These are phyloP conservation scores for Pseudococcus longispinus DNA, from an alignment of 2,888 invertebrate genomes.

Conservation along the genomic window DNA sequence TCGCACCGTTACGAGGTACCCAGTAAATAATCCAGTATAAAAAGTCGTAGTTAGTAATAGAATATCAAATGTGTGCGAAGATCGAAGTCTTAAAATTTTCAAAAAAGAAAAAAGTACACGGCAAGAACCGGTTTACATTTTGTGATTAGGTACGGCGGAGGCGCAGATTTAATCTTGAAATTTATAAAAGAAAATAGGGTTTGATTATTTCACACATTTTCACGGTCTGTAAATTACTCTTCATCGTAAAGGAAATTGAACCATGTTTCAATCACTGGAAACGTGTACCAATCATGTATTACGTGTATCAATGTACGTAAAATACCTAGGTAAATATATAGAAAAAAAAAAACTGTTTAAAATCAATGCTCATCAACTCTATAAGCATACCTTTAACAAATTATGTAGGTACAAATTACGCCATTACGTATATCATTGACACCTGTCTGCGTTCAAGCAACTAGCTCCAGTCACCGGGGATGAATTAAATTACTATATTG, in stretches of 20 bases:
- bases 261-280: conserved; percentile 15
- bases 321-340: not conserved
- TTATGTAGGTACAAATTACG: not conserved
- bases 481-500: not conserved
- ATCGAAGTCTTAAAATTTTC: not conserved
- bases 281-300: conserved; percentile 22
- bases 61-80: not conserved
- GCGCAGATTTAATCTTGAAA: not conserved
- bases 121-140: not conserved
- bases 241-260: conserved; percentile 25
- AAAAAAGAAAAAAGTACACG: not conserved
- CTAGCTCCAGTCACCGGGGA: not conserved
- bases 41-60: not conserved
- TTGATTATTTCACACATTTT: conserved; percentile 19
- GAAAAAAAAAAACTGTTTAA: not conserved
- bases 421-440: not conserved
- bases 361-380: conserved; percentile 25
- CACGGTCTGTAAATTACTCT: conserved; percentile 30
- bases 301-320: not conserved
- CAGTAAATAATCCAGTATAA: not conserved
- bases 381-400: not conserved
- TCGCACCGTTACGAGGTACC: conserved; percentile 11
- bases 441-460: too few species aligned
- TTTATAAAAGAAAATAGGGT: not conserved
- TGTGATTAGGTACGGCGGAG: not conserved